phyloP scores from a whole-genome alignment of 2,113 vertebrate genomes.

The Aphyosemion australe region DNA sequence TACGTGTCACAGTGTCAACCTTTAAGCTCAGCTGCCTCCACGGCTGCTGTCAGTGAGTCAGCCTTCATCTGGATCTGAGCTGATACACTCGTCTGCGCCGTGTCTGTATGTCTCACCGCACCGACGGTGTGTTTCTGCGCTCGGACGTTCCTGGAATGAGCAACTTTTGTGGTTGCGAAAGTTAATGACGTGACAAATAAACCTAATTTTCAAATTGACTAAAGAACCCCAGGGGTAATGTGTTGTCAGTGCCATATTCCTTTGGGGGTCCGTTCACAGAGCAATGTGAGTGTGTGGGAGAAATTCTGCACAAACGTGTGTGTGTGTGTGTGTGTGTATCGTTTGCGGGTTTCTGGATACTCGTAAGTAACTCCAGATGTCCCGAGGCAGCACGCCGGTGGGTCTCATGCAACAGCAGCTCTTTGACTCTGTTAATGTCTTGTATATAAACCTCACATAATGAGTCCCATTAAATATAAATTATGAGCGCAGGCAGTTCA shows the following conservation, averaged over 20 bases:
- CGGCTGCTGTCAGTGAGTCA: constrained; percentile 25
- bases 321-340: constrained; percentile 36
- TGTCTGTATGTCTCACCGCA: constrained; percentile 5
- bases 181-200: constrained; percentile 62
- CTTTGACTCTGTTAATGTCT: constrained; percentile 72
- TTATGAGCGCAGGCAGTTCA: constrained; percentile 43
- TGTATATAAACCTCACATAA: constrained; percentile 74
- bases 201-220: constrained; percentile 62
- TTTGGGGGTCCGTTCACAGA: constrained; percentile 43
- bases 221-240: constrained; percentile 26
- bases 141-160: constrained; percentile 20
- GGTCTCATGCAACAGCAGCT: constrained; percentile 66
- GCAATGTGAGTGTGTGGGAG: constrained; percentile 37
- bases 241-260: constrained; percentile 60
- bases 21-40: constrained; percentile 16
- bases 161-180: constrained; percentile 27
- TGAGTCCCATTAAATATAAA: constrained; percentile 65
- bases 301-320: constrained; percentile 33
- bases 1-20: not conserved
- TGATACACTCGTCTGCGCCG: constrained; percentile 2
- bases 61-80: constrained; percentile 34
- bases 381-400: constrained; percentile 61
- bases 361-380: constrained; percentile 77
- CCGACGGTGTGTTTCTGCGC: constrained; percentile 8
- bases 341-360: constrained; percentile 70